Conservation (phyloP, 30 jellyfish, hydroid and myxozoan species). For the Aurelia aurita region DNA sequence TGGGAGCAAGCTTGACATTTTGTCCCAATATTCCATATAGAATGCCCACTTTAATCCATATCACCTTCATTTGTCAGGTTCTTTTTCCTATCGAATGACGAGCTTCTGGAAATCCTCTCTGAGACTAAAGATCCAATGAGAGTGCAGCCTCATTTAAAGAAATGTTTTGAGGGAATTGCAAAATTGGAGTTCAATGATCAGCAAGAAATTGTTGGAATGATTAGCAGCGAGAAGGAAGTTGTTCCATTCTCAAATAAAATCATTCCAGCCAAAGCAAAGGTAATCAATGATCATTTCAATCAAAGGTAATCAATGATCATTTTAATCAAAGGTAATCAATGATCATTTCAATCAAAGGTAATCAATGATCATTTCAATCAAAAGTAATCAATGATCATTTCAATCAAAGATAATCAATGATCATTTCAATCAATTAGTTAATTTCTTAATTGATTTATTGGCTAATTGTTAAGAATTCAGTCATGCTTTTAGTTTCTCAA, state of each 20-base stretch:
- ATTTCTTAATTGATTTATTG: no score
- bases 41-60: no score
- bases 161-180: slow-evolving; percentile 94
- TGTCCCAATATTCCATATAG: no score
- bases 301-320: slow-evolving; percentile 48
- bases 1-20: no score
- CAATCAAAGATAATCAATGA: slow-evolving; percentile 76
- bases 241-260: slow-evolving; percentile 82
- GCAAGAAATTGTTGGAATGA: slow-evolving; percentile 94
- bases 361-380: background rate
- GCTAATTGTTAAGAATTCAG: no score
- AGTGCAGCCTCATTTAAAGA: slow-evolving; percentile 97
- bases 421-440: background rate
- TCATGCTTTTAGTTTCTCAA: no score
- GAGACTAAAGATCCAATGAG: slow-evolving; percentile 95
- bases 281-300: slow-evolving; percentile 5
- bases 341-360: slow-evolving; percentile 90
- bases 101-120: slow-evolving; percentile 88
- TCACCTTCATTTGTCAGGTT: slow-evolving; percentile 31
- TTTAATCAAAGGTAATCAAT: no score
- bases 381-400: no score
- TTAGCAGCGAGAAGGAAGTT: slow-evolving; percentile 92
- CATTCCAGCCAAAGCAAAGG: slow-evolving; percentile 94
- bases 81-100: slow-evolving; percentile 93
- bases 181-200: slow-evolving; percentile 86